phyloP scores from a whole-genome alignment of 2,113 vertebrate species.

The Narcine bancroftii region DNA sequence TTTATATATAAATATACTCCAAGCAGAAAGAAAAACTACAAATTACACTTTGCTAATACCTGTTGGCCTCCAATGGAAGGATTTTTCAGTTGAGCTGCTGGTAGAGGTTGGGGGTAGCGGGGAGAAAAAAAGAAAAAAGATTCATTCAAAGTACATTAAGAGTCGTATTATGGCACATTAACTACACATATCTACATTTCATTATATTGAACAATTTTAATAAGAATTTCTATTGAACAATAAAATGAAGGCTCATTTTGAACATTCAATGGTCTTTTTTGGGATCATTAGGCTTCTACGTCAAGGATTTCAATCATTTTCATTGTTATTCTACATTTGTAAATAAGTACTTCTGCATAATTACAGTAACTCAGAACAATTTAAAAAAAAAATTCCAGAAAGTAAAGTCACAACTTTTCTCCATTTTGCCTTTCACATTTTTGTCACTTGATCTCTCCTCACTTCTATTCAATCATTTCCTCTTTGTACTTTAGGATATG shows the following conservation, averaged over 20 bases:
- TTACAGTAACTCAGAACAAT: background rate
- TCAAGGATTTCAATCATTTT: background rate
- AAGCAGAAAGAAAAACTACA: conserved; percentile 44
- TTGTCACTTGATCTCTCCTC: too few species aligned
- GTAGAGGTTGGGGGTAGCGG: conserved; percentile 33
- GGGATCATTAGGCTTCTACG: background rate
- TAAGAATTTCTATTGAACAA: background rate
- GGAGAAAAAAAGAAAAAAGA: conserved; percentile 44
- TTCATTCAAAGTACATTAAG: conserved; percentile 38
- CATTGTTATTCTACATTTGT: background rate
- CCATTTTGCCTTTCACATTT: too few species aligned
- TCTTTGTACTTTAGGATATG: too few species aligned
- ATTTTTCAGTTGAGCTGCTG: conserved; percentile 92
- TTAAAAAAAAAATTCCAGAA: too few species aligned
- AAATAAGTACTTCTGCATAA: background rate
- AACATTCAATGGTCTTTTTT: background rate
- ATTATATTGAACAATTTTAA: background rate
- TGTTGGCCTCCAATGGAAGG: conserved; percentile 90
- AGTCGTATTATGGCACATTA: background rate
- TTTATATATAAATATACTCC: background rate
- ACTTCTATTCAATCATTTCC: too few species aligned
- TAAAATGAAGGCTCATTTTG: background rate
- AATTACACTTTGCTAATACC: conserved; percentile 57
- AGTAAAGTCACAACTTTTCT: too few species aligned
- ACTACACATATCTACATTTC: background rate